phyloP scores from a whole-genome alignment of 2,113 vertebrate genomes.

The Pelobates fuscus region DNA sequence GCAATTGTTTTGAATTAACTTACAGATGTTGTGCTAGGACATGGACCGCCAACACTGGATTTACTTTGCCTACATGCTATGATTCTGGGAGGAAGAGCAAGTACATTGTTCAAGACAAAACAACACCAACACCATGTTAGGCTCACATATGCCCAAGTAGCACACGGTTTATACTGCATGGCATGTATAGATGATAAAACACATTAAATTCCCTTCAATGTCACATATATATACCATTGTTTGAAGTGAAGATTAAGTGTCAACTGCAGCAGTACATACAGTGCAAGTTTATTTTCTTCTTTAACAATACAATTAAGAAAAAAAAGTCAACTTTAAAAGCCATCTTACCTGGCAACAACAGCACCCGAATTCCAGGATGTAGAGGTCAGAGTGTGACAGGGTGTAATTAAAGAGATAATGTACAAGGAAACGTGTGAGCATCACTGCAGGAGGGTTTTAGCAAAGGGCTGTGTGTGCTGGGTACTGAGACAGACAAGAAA shows the following conservation, averaged over 20 bases:
- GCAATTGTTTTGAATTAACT: slow-evolving; percentile 93
- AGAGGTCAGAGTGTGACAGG: slow-evolving; percentile 72
- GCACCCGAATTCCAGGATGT: slow-evolving; percentile 4
- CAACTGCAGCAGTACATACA: slow-evolving; percentile 69
- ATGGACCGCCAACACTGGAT: slow-evolving; percentile 96
- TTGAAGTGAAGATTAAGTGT: slow-evolving; percentile 67
- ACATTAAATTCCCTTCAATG: slow-evolving; percentile 69
- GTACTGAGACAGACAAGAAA: slow-evolving; percentile 69
- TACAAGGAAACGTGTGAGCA: slow-evolving; percentile 54
- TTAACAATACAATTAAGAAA: background rate
- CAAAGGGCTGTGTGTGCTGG: slow-evolving; percentile 39
- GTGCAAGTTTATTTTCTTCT: slow-evolving; percentile 59
- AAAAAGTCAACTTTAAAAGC: slow-evolving; percentile 71
- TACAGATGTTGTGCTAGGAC: slow-evolving; percentile 99
- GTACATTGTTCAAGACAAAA: slow-evolving; percentile 92
- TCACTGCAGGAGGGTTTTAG: slow-evolving; percentile 27
- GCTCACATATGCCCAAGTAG: slow-evolving; percentile 72
- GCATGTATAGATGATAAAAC: slow-evolving; percentile 59
- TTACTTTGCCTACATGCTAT: slow-evolving; percentile 99
- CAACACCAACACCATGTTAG: slow-evolving; percentile 64
- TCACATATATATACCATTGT: slow-evolving; percentile 63
- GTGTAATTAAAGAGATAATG: slow-evolving; percentile 65
- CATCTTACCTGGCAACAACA: slow-evolving; percentile 73
- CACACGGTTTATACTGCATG: slow-evolving; percentile 60
- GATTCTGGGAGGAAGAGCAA: slow-evolving; percentile 99